Percentiles rank a stretch among this genome's conserved stretches.
Evolutionary conservation across 2,797 vertebrate species (phyloP).

Genomic region (Aythya fuligula): DNA sequence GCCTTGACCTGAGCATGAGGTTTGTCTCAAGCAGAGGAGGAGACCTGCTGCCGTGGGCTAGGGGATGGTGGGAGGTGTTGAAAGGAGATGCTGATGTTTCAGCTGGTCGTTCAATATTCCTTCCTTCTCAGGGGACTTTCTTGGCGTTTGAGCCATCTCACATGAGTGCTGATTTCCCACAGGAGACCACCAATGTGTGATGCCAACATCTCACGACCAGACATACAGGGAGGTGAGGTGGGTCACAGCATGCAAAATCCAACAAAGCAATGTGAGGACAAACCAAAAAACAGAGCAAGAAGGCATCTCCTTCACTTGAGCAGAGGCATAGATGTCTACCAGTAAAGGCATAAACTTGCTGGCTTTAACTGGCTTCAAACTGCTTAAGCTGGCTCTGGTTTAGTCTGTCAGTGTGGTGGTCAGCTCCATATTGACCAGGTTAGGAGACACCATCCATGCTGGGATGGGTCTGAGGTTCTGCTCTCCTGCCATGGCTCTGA

Average conservation of each 20-base stretch:
- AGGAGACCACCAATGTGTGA: background rate
- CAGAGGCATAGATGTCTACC: background rate
- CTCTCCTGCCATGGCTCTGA: background rate
- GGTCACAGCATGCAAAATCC: background rate
- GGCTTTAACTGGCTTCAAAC: background rate
- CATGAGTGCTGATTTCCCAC: background rate
- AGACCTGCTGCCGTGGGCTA: background rate
- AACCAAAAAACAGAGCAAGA: background rate
- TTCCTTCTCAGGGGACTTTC: background rate
- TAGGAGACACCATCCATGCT: rapidly evolving
- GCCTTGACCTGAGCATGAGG: background rate
- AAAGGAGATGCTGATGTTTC: background rate
- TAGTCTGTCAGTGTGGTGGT: rapidly evolving
- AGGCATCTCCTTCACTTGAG: background rate
- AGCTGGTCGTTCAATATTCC: background rate
- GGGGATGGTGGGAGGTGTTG: background rate
- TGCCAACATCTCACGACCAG: background rate
- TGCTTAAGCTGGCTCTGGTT: background rate
- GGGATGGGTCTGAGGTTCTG: background rate
- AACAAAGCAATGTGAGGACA: background rate
- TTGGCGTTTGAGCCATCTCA: background rate
- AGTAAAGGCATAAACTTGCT: background rate
- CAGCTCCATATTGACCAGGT: background rate
- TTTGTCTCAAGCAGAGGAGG: background rate
- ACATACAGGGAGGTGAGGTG: background rate